These are phyloP conservation scores for Sphenopsis melanotis DNA, from an alignment of 2,797 vertebrate genomes.

Conservation along the genomic window DNA sequence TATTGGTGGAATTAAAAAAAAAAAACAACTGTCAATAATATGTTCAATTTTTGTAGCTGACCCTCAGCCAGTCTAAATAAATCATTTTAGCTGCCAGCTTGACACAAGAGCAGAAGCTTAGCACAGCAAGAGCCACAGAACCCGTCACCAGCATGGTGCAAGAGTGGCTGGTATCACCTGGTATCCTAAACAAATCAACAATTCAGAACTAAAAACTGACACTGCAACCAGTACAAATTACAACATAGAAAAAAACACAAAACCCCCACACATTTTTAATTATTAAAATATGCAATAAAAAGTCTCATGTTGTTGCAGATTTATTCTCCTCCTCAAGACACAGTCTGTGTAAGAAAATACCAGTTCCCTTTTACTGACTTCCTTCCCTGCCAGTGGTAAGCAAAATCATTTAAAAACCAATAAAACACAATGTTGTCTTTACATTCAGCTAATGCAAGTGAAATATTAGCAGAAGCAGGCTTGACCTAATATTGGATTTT, in stretches of 20 bases:
- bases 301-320: background rate
- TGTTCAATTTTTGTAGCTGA: background rate
- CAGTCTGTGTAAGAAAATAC: background rate
- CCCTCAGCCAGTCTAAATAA: background rate
- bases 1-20: background rate
- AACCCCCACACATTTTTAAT: accelerated
- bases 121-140: background rate
- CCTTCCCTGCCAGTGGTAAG: background rate
- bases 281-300: background rate
- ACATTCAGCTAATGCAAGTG: background rate
- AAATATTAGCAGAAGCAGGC: background rate
- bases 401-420: background rate
- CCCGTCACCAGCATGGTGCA: accelerated
- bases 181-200: background rate
- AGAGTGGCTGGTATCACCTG: background rate
- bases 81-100: background rate
- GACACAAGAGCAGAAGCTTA: background rate
- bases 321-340: background rate
- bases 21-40: background rate
- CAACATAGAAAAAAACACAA: background rate
- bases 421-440: background rate
- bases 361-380: background rate
- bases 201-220: background rate
- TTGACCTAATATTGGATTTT: background rate
- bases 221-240: background rate